phyloP scores from a whole-genome alignment of 2,888 invertebrate species.

The Ptilodon capucinus region DNA sequence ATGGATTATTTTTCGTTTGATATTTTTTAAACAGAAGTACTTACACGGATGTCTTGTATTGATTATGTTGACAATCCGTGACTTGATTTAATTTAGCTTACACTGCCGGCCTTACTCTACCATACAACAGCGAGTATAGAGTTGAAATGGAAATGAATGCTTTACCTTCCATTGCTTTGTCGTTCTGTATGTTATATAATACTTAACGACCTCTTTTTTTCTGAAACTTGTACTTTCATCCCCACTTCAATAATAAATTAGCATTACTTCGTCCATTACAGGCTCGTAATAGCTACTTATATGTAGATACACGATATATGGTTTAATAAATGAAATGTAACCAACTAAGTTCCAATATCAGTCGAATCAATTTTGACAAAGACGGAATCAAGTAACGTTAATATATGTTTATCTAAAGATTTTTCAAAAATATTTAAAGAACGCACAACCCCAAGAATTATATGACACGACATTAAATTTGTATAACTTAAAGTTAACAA shows the following conservation, averaged over 20 bases:
- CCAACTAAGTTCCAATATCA: constrained; percentile 50
- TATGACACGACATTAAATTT: constrained; percentile 56
- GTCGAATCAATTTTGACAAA: constrained; percentile 65
- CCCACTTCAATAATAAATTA: constrained; percentile 24
- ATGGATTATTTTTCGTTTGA: constrained; percentile 28
- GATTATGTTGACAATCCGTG: constrained; percentile 42
- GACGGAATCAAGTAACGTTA: constrained; percentile 69
- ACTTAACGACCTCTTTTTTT: neutral
- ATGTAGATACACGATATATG: constrained; percentile 26
- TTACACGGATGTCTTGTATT: constrained; percentile 31
- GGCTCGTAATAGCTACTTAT: constrained; percentile 19
- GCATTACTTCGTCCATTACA: constrained; percentile 17
- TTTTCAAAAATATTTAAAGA: constrained; percentile 56
- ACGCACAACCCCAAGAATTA: constrained; percentile 72
- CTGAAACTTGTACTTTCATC: constrained; percentile 13
- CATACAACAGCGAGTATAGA: constrained; percentile 57
- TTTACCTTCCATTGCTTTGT: neutral
- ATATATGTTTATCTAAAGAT: constrained; percentile 36
- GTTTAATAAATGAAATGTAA: constrained; percentile 38
- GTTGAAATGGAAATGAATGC: constrained; percentile 38
- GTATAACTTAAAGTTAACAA: constrained; percentile 67
- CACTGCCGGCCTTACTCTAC: constrained; percentile 38
- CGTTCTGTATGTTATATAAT: neutral
- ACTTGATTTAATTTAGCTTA: constrained; percentile 27
- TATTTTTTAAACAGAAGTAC: constrained; percentile 21